phyloP scores from a whole-genome alignment of 2,797 vertebrate genomes.

The Macropus fuliginosus region DNA sequence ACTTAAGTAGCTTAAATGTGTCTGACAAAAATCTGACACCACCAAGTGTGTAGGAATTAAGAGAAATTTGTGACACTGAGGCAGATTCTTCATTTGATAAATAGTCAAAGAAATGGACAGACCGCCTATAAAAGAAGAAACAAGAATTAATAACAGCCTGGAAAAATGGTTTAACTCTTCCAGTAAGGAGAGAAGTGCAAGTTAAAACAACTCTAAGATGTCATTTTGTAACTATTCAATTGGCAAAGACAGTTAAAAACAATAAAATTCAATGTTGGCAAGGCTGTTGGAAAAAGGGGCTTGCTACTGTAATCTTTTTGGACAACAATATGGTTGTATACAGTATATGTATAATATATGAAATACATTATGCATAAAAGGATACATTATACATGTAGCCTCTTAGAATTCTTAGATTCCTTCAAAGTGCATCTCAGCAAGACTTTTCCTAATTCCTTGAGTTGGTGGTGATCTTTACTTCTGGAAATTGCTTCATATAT shows the following conservation, averaged over 20 bases:
- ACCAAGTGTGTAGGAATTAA: not conserved
- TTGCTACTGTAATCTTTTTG: not conserved
- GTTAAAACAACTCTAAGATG: not conserved
- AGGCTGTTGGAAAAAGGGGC: not conserved
- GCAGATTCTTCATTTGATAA: not conserved
- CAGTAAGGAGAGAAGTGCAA: not conserved
- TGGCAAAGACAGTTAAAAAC: not conserved
- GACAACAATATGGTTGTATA: not conserved
- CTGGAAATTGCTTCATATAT: not conserved
- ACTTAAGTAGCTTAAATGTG: not conserved
- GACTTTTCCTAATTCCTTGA: not conserved
- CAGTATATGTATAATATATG: not conserved
- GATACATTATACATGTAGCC: not conserved
- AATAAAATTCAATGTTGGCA: not conserved
- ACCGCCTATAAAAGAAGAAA: not conserved
- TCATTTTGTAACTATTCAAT: not conserved
- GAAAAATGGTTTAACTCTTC: not conserved
- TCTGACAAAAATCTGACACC: not conserved
- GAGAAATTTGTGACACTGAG: not conserved
- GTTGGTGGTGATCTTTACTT: not conserved
- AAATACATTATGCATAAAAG: not conserved
- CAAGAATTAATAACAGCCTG: not conserved
- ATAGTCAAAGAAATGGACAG: not conserved
- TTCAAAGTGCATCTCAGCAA: not conserved
- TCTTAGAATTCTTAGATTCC: not conserved